Evolutionary conservation across 1,140 invertebrate species (phyloP).

Genomic region (Drosophila murphyi): DNA sequence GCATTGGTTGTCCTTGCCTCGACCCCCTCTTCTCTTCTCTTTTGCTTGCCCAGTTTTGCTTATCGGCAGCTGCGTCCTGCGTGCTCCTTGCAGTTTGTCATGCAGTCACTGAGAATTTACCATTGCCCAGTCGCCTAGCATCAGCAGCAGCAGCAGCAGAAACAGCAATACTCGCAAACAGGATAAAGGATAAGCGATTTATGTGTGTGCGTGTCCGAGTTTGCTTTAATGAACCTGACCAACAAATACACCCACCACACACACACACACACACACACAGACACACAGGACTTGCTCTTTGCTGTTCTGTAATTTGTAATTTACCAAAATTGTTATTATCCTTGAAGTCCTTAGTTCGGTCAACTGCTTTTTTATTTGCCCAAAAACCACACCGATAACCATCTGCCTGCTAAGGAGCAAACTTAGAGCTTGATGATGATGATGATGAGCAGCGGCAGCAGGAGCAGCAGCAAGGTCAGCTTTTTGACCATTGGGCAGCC

Average conservation of each 20-base stretch:
- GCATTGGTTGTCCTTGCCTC: constrained; percentile 26
- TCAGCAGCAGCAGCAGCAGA: constrained; percentile 24
- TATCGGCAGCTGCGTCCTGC: constrained; percentile 71
- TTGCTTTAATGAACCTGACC: constrained; percentile 71
- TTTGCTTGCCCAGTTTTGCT: constrained; percentile 51
- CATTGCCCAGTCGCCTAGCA: constrained; percentile 47
- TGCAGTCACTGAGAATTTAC: constrained; percentile 77
- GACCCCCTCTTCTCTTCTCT: not conserved
- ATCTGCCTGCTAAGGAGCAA: constrained; percentile 33
- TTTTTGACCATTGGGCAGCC: constrained; percentile 21
- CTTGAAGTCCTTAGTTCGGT: constrained; percentile 42
- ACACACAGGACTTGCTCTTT: not conserved
- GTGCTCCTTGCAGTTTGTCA: constrained; percentile 82
- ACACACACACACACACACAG: constrained; percentile 3
- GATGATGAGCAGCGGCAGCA: not conserved
- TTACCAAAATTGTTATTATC: constrained; percentile 78
- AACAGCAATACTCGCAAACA: constrained; percentile 52
- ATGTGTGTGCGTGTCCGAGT: constrained; percentile 66
- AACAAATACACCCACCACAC: constrained; percentile 2
- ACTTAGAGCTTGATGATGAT: constrained; percentile 6
- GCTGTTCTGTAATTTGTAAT: constrained; percentile 70
- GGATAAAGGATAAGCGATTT: constrained; percentile 80
- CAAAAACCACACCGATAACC: constrained; percentile 52
- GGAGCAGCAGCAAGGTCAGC: constrained; percentile 10
- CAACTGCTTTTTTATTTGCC: constrained; percentile 68